A percentile compares a stretch with the other conserved stretches of the same genome.
Conservation (phyloP, 2,113 vertebrate species). For the Oxyruncus cristatus region DNA sequence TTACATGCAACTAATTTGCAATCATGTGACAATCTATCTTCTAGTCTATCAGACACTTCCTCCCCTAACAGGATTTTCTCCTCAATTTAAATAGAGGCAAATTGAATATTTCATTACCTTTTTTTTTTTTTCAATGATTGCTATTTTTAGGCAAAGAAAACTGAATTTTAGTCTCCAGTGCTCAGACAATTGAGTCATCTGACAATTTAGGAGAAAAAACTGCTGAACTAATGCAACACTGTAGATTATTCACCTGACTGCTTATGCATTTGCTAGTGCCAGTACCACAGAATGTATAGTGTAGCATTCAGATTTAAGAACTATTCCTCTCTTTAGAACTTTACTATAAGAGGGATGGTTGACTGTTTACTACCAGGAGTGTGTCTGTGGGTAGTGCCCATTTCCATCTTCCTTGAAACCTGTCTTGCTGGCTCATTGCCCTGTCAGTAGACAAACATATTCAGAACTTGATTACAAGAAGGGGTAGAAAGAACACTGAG, state of each 20-base stretch:
- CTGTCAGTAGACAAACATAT: not conserved
- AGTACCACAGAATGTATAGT: not conserved
- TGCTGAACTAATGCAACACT: constrained; percentile 4
- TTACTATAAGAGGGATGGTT: not conserved
- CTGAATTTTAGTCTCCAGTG: constrained; percentile 2
- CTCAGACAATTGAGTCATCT: constrained; percentile 35
- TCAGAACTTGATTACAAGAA: not conserved
- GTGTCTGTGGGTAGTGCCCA: not conserved
- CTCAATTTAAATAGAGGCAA: not conserved
- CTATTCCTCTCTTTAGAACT: not conserved
- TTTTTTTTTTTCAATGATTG: not conserved
- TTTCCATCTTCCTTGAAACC: not conserved
- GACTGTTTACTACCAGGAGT: not conserved
- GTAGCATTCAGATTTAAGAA: not conserved
- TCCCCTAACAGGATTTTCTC: not conserved
- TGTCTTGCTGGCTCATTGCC: not conserved
- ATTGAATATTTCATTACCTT: not conserved
- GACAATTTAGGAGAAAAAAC: constrained; percentile 13
- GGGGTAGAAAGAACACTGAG: not conserved
- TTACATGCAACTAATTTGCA: not conserved
- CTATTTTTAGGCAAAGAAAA: constrained; percentile 46
- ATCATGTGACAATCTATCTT: not conserved
- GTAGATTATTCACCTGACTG: not conserved
- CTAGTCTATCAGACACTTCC: not conserved
- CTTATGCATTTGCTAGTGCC: not conserved